Base-by-base conservation (phyloP, 2,113 vertebrate species). In the Brienomyrus brachyistius region DNA sequence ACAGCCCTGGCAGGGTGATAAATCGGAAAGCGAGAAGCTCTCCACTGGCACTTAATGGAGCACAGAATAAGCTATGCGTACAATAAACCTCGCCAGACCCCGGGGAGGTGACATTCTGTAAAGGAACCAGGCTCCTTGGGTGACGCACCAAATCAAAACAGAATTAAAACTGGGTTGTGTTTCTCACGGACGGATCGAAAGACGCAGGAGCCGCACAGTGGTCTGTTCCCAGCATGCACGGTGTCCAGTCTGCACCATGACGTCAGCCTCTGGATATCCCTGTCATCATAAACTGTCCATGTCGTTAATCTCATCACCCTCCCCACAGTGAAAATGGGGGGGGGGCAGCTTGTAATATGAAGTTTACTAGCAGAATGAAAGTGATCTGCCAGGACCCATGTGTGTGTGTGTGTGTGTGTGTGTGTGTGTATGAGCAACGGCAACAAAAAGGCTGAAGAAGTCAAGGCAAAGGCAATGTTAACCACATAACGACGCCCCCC, bases 281-380 rank as follows among this genome's bases (percentile, higher is more conserved):
- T 54, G 85, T 87, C 51, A 31, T n/a, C 85, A 31, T 50, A 87
- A 87, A 87, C 85, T 31, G 85, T 40, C 51, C 85, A 5, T 87
- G 50, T 56, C 48, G 51, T 87, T 56, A 48, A 11, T 54, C 50
- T 19, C 27, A 31, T 87, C 85, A 40, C 31, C 85, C 27, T 35
- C 51, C 11, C 47, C 13, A 2, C 85, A 48, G 15, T 48, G 48
- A 48, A 27, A 87, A 31, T 31, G 27, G 27, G 62, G 59, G 52
- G n/a, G 27, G 27, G n/a, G 23, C 4, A 15, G 35, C 45, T 48
- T 45, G 80, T 48, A 47, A 83, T 83, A 48, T 19, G 8, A 21
- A 47, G 17, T 84, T 84, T 84, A 48, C 47, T 84, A 48, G 45
- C 45, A 84, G 82, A 84, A 84, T 45, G 45, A 47, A 40, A 84